Base-by-base conservation (phyloP, 2,888 invertebrate genomes). In the Tetropium fuscum region DNA sequence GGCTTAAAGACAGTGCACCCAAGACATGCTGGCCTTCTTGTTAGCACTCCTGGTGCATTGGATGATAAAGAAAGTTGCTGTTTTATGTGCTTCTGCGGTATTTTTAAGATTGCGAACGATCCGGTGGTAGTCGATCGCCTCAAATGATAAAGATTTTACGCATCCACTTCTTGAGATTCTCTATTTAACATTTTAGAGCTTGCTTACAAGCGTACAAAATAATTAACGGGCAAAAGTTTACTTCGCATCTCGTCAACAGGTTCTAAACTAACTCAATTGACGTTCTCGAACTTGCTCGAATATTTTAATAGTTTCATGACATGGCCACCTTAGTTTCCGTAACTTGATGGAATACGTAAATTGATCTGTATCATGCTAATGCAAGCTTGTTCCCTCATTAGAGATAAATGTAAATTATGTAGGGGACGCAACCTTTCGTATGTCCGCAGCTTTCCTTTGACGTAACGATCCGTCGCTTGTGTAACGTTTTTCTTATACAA, bases 101-200 rank as follows among this genome's bases (percentile, higher is more conserved):
- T 68, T 71, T 71, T 68, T 66, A 66, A 70, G 66, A 72, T 73
- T 58, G 64, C 69, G 53, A 68, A 68, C 53, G 68, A 67, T 64
- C 59, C 63, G 70, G 58, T 68, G 67, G 67, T 69, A 73, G 72
- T 72, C 72, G 78, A 78, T 78, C 69, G 75, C 69, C 72, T 68
- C 67, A 68, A 60, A 62, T 54, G 71, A 73, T 73, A 73, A 72
- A 53, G 59, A 54, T 55, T 60, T 67, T 69, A 71, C 63, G 66
- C 64, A 67, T 69, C 68, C 68, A 58, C 54, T 59, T 61, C 59
- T 58, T 58, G 36, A 57, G 66, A 60, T 60, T 54, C 55, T 63
- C 53, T 49, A 62, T 54, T n/a, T 54, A 57, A 60, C 51, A 48
- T 51, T 51, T 51, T 51, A 27, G 25, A 55, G 40, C 58, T 58